These are phyloP conservation scores for Ceuthmochares aereus DNA, from an alignment of 2,113 vertebrate species.

Conservation along the genomic window DNA sequence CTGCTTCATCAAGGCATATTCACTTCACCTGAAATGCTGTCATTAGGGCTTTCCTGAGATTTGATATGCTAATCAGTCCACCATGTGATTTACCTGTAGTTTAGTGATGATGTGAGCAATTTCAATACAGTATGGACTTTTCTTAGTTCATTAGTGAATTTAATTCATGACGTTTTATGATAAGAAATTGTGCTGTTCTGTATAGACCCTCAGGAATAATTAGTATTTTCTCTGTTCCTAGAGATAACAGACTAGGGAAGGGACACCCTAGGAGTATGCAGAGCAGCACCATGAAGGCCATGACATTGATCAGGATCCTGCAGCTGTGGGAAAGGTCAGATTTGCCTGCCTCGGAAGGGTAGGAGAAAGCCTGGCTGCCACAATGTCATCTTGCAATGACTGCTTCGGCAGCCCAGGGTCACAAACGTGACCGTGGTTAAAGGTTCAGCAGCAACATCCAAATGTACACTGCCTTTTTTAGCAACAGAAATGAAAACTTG, in stretches of 20 bases:
- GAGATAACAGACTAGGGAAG: not conserved
- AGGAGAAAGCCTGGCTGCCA: not conserved
- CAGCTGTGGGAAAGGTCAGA: not conserved
- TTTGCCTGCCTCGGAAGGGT: not conserved
- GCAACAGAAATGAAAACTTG: not conserved
- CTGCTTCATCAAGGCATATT: not conserved
- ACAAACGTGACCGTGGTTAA: fast-evolving
- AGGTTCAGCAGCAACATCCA: fast-evolving
- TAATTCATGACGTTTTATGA: not conserved
- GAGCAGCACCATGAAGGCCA: not conserved
- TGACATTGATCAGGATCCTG: fast-evolving
- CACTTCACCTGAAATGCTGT: not conserved
- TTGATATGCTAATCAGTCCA: not conserved
- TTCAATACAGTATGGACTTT: not conserved
- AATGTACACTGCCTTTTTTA: fast-evolving
- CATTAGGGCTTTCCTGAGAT: not conserved
- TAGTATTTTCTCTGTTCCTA: not conserved
- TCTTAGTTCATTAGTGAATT: not conserved
- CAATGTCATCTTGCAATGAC: not conserved
- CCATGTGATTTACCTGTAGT: not conserved
- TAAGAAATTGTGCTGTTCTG: not conserved
- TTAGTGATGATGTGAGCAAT: not conserved
- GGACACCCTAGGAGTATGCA: not conserved
- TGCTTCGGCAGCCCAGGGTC: not conserved
- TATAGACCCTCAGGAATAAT: not conserved